These are phyloP conservation scores for Ardeotis arabs DNA, from an alignment of 2,113 vertebrate genomes.

Conservation along the genomic window DNA sequence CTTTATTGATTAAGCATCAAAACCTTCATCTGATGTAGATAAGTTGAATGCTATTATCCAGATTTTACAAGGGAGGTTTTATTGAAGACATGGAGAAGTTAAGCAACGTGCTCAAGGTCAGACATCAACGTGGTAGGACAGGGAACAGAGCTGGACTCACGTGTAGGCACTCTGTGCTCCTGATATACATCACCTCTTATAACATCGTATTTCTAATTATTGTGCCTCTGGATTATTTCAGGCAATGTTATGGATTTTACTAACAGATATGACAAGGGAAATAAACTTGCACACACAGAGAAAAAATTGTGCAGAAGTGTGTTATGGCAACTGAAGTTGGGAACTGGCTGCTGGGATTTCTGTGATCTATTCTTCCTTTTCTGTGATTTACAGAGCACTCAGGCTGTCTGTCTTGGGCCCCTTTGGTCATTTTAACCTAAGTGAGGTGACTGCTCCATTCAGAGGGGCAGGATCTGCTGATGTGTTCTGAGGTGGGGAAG, in stretches of 20 bases:
- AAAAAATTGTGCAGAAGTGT: background rate
- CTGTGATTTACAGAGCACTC: background rate
- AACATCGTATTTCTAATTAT: background rate
- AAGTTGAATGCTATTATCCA: slow-evolving; percentile 45
- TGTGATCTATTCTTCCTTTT: background rate
- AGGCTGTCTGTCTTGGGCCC: background rate
- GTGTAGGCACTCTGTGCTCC: background rate
- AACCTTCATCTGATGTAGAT: slow-evolving; percentile 48
- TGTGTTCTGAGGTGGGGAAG: background rate
- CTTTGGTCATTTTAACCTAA: background rate
- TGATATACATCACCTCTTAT: background rate
- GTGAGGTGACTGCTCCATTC: background rate
- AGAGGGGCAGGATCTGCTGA: background rate
- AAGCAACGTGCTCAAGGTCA: slow-evolving; percentile 49
- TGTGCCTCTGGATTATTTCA: background rate
- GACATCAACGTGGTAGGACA: background rate
- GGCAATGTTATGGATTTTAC: background rate
- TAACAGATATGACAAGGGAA: background rate
- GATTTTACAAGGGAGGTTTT: slow-evolving; percentile 50
- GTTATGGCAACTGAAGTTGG: background rate
- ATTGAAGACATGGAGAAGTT: background rate
- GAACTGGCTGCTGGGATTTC: background rate
- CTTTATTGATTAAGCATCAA: slow-evolving; percentile 63
- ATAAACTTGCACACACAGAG: background rate
- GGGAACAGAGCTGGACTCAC: background rate